Percentiles rank a stretch among this genome's conserved stretches.
Evolutionary conservation across 2,888 invertebrate genomes (phyloP).

Genomic region (Shargacucullia verbasci): DNA sequence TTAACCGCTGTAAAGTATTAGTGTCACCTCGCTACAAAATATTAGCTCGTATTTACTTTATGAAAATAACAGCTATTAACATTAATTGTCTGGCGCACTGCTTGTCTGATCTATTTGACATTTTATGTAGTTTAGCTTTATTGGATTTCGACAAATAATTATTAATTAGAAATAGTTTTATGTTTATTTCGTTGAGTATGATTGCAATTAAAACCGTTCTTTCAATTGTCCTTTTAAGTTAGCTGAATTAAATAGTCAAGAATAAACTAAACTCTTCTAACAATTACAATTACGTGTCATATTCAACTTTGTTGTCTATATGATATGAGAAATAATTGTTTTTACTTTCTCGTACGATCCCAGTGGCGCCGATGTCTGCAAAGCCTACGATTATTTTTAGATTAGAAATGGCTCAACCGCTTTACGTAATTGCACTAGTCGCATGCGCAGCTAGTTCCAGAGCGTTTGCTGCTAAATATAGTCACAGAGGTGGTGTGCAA

Average conservation of each 20-base stretch:
- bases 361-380: slow-evolving; percentile 85
- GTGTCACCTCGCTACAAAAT: slow-evolving; percentile 60
- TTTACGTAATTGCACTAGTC: slow-evolving; percentile 88
- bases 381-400: slow-evolving; percentile 89
- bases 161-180: too few species aligned
- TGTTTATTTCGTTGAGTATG: too few species aligned
- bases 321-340: slow-evolving; percentile 75
- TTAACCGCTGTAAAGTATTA: slow-evolving; percentile 66
- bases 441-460: slow-evolving; percentile 86
- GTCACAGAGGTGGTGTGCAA: slow-evolving; percentile 84
- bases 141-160: too few species aligned
- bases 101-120: slow-evolving; percentile 4
- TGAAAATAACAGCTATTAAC: slow-evolving; percentile 34
- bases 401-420: slow-evolving; percentile 89
- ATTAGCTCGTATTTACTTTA: slow-evolving; percentile 37
- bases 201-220: not conserved
- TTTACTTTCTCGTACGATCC: slow-evolving; percentile 87
- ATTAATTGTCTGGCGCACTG: slow-evolving; percentile 20
- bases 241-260: slow-evolving; percentile 3
- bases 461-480: slow-evolving; percentile 87
- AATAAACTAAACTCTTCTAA: slow-evolving; percentile 28
- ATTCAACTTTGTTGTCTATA: slow-evolving; percentile 61
- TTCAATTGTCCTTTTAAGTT: slow-evolving; percentile 3
- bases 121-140: slow-evolving; percentile 5
- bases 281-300: slow-evolving; percentile 32